Percentiles rank a stretch among this genome's conserved stretches.
Evolutionary conservation across 2,113 vertebrate genomes (phyloP).

Genomic region (Panthera uncia): DNA sequence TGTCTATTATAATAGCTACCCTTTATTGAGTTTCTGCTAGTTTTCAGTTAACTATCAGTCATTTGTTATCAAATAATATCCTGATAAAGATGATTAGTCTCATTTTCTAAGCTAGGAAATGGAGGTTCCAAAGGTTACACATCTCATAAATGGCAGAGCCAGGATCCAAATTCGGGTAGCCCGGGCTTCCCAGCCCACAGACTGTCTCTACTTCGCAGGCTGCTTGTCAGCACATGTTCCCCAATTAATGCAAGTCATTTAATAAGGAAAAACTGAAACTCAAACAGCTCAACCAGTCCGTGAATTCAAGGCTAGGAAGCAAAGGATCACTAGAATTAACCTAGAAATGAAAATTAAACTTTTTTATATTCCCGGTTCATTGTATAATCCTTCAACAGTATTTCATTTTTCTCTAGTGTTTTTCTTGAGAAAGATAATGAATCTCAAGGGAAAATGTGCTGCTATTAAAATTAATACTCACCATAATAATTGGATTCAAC

Average conservation of each 20-base stretch:
- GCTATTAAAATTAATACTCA: conserved; percentile 20
- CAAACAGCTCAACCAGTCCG: neutral
- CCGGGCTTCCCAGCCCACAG: neutral
- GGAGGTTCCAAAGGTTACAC: neutral
- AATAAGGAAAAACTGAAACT: neutral
- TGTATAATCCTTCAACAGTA: neutral
- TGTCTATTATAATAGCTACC: neutral
- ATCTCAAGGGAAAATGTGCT: neutral
- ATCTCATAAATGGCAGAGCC: neutral
- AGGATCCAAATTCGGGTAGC: neutral
- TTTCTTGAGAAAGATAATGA: conserved; percentile 22
- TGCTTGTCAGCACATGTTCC: neutral
- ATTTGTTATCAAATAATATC: conserved; percentile 34
- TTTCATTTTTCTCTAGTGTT: neutral
- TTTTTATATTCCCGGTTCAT: conserved; percentile 39
- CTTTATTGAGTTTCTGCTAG: neutral
- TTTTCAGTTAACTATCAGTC: neutral
- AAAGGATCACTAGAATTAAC: conserved; percentile 15
- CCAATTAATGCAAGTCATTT: neutral
- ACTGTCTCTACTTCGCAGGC: no score
- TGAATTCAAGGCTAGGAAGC: neutral
- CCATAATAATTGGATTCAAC: neutral
- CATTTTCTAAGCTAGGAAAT: conserved; percentile 11
- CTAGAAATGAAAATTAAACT: neutral
- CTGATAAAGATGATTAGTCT: neutral